Base-by-base conservation (phyloP, 92 coral and sea anemone species). In the Parazoanthus atlanticus region DNA sequence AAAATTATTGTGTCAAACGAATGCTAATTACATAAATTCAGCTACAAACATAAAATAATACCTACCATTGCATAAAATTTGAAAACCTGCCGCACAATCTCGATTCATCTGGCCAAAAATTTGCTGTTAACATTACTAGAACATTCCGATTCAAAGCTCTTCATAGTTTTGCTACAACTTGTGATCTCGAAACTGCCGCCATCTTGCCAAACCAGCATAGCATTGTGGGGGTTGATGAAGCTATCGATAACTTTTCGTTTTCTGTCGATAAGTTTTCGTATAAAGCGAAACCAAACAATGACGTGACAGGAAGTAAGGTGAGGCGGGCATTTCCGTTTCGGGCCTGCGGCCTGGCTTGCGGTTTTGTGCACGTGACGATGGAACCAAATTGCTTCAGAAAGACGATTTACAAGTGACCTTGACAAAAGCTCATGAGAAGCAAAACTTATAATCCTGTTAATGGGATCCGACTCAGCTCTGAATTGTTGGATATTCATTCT, bases 161-260 rank as follows among this genome's bases (percentile, higher is more conserved):
- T n/a, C 65, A 79, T 10, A 7, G 56, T 12, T 40, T 67, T 67
- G 65, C 34, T 28, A 11, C 43, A 66, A 64, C 6, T 33, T 34
- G 56, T 32, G 13, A 84, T 67, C 78, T 84, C 46, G 54, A 84
- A 84, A 84, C 78, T 84, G 78, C 87, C 87, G 87, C 87, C 87
- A 84, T 84, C 87, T 84, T 84, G 87, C 67, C 43, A 43, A 2
- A 25, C 25, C 65, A 43, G 64, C 74, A 47, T 17, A 28, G 87
- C 78, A 84, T 71, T 84, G 43, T 84, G 87, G 87, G 76, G 29
- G 9, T 9, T 23, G 15, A 5, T 0, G 31, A 9, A 26, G 2
- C 25, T 5, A 13, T 56, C 84, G 84, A 80, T 28, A 52, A 12
- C 4, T 17, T 80, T 80, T 29, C 84, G 84, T 30, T 41, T 70